Conservation (phyloP, 2,113 vertebrate species). For the Lasiurus cinereus region DNA sequence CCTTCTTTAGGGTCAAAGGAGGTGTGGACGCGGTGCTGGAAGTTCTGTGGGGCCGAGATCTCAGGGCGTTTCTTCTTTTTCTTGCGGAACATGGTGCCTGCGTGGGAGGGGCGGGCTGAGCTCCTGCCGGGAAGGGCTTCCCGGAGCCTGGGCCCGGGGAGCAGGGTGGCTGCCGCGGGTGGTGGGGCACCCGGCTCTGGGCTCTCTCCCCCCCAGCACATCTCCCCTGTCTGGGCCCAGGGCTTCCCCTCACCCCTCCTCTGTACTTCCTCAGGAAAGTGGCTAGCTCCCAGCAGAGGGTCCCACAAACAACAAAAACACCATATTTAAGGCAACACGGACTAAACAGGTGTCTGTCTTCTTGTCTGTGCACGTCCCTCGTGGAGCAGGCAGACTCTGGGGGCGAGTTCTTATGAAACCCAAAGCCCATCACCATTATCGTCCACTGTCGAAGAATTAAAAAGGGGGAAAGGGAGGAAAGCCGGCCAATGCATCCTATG, state of each 20-base stretch:
- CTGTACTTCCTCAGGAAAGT: conserved; percentile 27
- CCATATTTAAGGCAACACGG: conserved; percentile 51
- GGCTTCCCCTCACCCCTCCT: neutral
- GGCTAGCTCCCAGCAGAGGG: conserved; percentile 33
- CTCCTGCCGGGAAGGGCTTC: neutral
- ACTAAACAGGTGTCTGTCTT: conserved; percentile 46
- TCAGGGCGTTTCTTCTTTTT: conserved; percentile 99
- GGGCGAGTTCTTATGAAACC: conserved; percentile 55
- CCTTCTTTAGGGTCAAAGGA: conserved; percentile 97
- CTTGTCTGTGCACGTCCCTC: neutral
- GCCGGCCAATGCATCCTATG: neutral
- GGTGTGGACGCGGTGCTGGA: conserved; percentile 98
- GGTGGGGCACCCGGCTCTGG: neutral
- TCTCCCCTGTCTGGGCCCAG: neutral
- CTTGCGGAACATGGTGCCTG: conserved; percentile 96
- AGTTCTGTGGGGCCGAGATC: conserved; percentile 98
- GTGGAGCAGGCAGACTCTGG: conserved; percentile 30
- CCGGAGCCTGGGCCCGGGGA: neutral
- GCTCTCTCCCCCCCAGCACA: neutral
- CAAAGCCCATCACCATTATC: conserved; percentile 57
- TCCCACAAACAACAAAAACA: conserved; percentile 39
- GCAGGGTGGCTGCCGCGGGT: neutral
- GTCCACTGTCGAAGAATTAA: neutral
- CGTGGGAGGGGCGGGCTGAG: neutral
- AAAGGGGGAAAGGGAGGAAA: conserved; percentile 30